Percentiles rank a stretch among this genome's conserved stretches.
These are phyloP conservation scores for Anodontia alba DNA, from an alignment of 2,888 invertebrate genomes.

Conservation along the genomic window DNA sequence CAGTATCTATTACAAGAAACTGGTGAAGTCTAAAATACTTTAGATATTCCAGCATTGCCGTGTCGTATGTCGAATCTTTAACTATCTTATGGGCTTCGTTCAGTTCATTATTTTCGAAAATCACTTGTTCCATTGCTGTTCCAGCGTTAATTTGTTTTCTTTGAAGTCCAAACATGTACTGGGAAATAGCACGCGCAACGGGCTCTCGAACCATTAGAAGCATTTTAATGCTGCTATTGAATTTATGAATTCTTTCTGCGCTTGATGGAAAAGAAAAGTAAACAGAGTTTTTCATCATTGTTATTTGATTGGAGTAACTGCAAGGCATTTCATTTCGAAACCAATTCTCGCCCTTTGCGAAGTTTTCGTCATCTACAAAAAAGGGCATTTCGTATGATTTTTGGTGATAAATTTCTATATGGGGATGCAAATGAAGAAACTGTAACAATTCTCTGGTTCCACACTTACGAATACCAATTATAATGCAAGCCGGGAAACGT, in stretches of 20 bases:
- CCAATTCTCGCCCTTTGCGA: background rate
- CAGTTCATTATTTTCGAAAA: background rate
- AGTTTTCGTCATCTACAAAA: background rate
- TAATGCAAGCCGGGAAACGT: background rate
- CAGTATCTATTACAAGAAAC: background rate
- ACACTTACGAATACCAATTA: background rate
- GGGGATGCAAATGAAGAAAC: background rate
- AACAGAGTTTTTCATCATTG: background rate
- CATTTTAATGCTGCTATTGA: background rate
- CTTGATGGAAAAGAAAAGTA: background rate
- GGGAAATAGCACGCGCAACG: background rate
- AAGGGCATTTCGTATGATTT: background rate
- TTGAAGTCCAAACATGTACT: background rate
- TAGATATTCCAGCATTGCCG: background rate
- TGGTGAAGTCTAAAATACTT: background rate
- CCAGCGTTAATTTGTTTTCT: background rate
- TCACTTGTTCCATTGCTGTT: background rate
- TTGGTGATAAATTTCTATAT: background rate
- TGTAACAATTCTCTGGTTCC: background rate
- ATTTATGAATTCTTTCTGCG: background rate
- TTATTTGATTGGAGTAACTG: background rate
- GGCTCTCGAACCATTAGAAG: background rate
- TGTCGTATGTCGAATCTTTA: background rate
- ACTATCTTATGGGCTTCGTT: background rate
- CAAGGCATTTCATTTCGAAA: background rate